A percentile compares a stretch with the other conserved stretches of the same genome.
Evolutionary conservation across 2,797 vertebrate species (phyloP).

Genomic region (Leptoclinus maculatus): DNA sequence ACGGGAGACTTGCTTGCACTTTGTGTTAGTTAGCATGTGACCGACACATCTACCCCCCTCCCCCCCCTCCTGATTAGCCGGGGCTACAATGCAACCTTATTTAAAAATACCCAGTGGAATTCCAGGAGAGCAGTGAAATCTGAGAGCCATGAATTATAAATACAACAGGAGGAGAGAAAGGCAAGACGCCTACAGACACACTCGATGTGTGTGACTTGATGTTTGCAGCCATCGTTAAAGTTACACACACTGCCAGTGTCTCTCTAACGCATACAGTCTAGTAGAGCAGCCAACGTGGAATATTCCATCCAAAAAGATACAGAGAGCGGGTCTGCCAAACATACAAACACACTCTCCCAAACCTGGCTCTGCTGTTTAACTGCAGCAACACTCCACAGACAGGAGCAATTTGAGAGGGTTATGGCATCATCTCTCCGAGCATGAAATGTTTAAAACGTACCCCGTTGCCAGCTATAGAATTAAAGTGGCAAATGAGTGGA

Average conservation of each 20-base stretch:
- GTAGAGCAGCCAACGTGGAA: constrained; percentile 48
- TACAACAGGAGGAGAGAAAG: constrained; percentile 64
- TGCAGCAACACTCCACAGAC: constrained; percentile 50
- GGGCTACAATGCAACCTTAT: constrained; percentile 67
- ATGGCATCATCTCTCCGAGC: constrained; percentile 55
- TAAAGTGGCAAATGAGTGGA: constrained; percentile 25
- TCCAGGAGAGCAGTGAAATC: constrained; percentile 71
- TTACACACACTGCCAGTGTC: constrained; percentile 42
- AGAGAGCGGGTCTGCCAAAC: constrained; percentile 49
- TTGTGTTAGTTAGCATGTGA: constrained; percentile 36
- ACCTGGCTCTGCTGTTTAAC: constrained; percentile 42
- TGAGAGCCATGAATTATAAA: constrained; percentile 78
- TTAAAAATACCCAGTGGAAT: constrained; percentile 75
- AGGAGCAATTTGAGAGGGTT: constrained; percentile 49
- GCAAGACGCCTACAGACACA: constrained; percentile 64
- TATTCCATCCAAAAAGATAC: constrained; percentile 54
- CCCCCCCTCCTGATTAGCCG: constrained; percentile 69
- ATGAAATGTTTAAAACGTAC: constrained; percentile 46
- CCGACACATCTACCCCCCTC: constrained; percentile 37
- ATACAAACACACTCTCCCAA: constrained; percentile 45
- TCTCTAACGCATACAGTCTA: constrained; percentile 33
- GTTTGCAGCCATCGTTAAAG: constrained; percentile 46
- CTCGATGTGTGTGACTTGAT: constrained; percentile 32
- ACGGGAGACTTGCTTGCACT: constrained; percentile 14
- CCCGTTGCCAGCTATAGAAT: constrained; percentile 46